These are phyloP conservation scores for Dreissena rostriformis DNA, from an alignment of 1,140 invertebrate genomes.

Conservation along the genomic window DNA sequence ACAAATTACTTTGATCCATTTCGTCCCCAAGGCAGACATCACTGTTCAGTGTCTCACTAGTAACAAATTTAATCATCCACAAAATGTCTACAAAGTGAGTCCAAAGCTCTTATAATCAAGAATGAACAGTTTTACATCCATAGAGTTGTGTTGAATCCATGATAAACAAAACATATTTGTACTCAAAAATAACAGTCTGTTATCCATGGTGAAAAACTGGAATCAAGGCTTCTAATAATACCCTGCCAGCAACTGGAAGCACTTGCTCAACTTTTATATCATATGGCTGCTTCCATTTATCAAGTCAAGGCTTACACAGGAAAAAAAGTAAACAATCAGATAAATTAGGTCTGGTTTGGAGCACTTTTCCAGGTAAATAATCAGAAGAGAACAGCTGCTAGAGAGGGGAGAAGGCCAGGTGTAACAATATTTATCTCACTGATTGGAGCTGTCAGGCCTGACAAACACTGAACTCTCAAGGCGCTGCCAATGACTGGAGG, in stretches of 20 bases:
- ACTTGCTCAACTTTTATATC: conserved; percentile 36
- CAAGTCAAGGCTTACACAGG: conserved; percentile 34
- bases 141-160: too few species aligned
- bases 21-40: too few species aligned
- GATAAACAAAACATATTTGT: too few species aligned
- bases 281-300: conserved; percentile 31
- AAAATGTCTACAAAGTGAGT: neutral
- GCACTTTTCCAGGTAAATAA: neutral
- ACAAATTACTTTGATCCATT: too few species aligned
- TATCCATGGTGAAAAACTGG: neutral
- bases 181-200: neutral
- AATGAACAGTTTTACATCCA: too few species aligned
- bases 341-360: conserved; percentile 34
- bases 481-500: neutral
- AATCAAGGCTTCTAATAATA: conserved; percentile 1
- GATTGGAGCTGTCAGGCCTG: neutral
- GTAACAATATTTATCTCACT: neutral
- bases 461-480: neutral
- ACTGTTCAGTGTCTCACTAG: too few species aligned
- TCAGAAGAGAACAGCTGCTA: conserved; percentile 6
- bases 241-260: neutral
- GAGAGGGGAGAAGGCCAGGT: neutral
- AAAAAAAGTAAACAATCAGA: conserved; percentile 50
- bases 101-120: neutral
- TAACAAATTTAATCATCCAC: neutral